Conservation (phyloP, 2,113 vertebrate genomes). For the Psephotus haematonotus region DNA sequence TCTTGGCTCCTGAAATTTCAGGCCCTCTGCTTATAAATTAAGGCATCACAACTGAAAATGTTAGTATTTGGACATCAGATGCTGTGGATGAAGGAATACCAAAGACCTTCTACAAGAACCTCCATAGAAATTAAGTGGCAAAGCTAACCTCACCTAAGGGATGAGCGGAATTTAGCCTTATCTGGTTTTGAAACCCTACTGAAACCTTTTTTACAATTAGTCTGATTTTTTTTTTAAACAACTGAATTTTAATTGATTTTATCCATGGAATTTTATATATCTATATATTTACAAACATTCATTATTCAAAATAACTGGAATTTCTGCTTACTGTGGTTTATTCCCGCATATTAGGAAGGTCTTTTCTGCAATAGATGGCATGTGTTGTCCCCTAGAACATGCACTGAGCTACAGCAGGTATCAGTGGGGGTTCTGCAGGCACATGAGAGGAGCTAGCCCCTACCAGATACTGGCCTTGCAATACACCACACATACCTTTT, state of each 20-base stretch:
- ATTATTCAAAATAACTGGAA: slow-evolving; percentile 20
- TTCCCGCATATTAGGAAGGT: slow-evolving; percentile 37
- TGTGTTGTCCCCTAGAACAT: background rate
- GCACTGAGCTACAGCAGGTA: background rate
- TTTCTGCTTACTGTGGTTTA: slow-evolving; percentile 42
- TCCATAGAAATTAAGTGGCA: slow-evolving; percentile 36
- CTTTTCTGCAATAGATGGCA: background rate
- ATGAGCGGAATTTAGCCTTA: background rate
- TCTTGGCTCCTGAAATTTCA: slow-evolving; percentile 72
- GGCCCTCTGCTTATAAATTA: slow-evolving; percentile 84
- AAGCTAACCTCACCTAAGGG: background rate
- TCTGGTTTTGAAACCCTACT: background rate
- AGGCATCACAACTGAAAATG: slow-evolving; percentile 93
- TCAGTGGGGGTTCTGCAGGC: slow-evolving; percentile 18
- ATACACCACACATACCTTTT: background rate
- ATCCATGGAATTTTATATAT: background rate
- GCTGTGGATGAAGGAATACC: slow-evolving; percentile 93
- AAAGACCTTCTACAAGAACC: slow-evolving; percentile 77
- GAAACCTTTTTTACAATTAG: slow-evolving; percentile 6
- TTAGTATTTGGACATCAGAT: slow-evolving; percentile 73
- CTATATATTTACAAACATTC: slow-evolving; percentile 27
- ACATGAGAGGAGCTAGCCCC: background rate
- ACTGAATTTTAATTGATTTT: background rate
- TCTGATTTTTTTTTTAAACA: background rate
- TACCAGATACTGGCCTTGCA: background rate